phyloP scores from a whole-genome alignment of 2,113 vertebrate genomes.

The Periophthalmus modestus region DNA sequence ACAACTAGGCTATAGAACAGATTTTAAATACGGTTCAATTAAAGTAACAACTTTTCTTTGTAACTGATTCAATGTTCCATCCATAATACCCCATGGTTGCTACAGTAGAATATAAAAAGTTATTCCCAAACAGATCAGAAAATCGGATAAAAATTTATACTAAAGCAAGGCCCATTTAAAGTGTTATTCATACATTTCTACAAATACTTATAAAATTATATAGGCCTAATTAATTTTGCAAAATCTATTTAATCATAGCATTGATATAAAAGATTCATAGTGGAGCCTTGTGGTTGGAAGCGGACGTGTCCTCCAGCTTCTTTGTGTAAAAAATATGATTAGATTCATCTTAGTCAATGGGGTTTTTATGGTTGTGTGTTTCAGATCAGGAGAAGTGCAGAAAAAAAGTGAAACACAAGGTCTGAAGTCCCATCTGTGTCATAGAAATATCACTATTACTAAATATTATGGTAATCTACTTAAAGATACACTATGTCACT shows the following conservation, averaged over 20 bases:
- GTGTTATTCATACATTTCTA: no score
- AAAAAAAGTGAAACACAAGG: neutral
- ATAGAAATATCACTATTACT: neutral
- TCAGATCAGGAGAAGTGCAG: neutral
- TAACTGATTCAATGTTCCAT: neutral
- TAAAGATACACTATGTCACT: no score
- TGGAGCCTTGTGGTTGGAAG: no score
- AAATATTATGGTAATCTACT: neutral
- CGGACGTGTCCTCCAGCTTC: neutral
- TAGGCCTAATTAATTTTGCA: neutral
- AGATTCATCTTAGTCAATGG: neutral
- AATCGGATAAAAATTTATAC: neutral
- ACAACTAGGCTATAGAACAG: no score
- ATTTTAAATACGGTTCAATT: no score
- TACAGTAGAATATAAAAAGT: no score
- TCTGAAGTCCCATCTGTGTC: neutral
- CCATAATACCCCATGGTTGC: neutral
- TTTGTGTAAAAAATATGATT: neutral
- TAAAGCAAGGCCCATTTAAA: neutral
- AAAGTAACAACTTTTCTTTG: neutral
- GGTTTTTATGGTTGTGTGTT: neutral
- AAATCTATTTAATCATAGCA: neutral
- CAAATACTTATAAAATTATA: no score
- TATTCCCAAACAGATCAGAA: neutral
- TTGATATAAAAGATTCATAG: neutral